Evolutionary conservation across 2,888 invertebrate species (phyloP).

Genomic region (Fragum fragum): DNA sequence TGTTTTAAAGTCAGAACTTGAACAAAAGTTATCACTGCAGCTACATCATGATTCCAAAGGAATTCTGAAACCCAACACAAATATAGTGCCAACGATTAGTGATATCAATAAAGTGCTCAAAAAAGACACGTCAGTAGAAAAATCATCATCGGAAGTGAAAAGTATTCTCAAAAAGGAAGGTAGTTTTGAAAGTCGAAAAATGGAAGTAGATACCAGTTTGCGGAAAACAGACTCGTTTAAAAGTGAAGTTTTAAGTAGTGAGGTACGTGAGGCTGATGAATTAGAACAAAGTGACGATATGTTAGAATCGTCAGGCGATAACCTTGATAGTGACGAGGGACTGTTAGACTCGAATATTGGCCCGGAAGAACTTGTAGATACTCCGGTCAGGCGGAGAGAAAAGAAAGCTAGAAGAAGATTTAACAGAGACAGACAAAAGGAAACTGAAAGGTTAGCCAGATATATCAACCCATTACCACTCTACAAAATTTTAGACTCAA

Average conservation of each 20-base stretch:
- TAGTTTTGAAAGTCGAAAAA: conserved; percentile 70
- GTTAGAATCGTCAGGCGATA: conserved; percentile 59
- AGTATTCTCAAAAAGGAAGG: conserved; percentile 77
- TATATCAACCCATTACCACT: too few relatives aligned
- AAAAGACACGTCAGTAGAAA: conserved; percentile 45
- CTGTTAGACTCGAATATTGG: conserved; percentile 36
- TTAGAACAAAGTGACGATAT: conserved; percentile 40
- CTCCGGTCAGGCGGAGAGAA: conserved; percentile 28
- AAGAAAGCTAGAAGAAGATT: conserved; percentile 56
- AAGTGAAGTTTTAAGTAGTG: conserved; percentile 9
- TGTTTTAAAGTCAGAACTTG: conserved; percentile 67
- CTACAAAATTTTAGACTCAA: too few relatives aligned
- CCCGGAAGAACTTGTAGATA: conserved; percentile 20
- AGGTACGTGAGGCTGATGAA: conserved; percentile 31
- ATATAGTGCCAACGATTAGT: conserved; percentile 55
- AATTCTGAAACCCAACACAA: conserved; percentile 69
- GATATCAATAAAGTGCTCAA: conserved; percentile 75
- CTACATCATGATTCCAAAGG: conserved; percentile 66
- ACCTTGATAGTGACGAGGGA: conserved; percentile 66
- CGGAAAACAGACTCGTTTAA: conserved; percentile 39
- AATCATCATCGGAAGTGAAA: conserved; percentile 61
- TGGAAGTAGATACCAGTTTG: conserved; percentile 67
- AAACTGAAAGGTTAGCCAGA: conserved; percentile 67
- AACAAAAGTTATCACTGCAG: conserved; percentile 50
- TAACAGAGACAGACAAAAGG: conserved; percentile 51